Conservation (phyloP, 2,113 vertebrate species). For the Condylura cristata region DNA sequence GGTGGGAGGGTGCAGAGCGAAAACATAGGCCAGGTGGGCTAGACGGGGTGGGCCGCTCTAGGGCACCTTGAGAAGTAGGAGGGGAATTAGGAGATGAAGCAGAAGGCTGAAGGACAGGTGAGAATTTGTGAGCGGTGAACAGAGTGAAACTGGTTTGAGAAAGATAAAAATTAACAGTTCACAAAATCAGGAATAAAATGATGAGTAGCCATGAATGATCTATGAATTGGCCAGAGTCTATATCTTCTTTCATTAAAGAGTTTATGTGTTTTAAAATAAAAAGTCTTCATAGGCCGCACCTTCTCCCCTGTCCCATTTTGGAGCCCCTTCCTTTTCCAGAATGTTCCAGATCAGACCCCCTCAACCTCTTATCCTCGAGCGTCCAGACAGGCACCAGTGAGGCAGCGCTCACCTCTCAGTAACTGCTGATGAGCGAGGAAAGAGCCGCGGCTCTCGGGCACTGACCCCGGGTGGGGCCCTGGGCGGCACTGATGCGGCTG, state of each 20-base stretch:
- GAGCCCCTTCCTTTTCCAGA: neutral
- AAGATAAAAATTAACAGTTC: neutral
- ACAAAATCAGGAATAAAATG: neutral
- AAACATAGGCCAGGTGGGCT: neutral
- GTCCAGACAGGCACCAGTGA: neutral
- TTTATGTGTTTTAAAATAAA: neutral
- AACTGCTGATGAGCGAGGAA: neutral
- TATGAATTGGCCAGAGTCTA: neutral
- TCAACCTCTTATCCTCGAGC: neutral
- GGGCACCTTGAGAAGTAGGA: neutral
- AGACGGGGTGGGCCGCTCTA: neutral
- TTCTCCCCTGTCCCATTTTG: rapidly evolving
- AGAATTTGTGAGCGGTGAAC: neutral
- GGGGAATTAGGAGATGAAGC: neutral
- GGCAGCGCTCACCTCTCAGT: neutral
- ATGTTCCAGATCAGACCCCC: neutral
- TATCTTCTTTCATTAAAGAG: neutral
- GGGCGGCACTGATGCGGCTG: no score
- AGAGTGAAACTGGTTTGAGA: neutral
- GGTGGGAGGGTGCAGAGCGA: neutral
- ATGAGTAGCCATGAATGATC: neutral
- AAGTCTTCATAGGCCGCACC: neutral
- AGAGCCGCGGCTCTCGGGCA: neutral
- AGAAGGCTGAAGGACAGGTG: neutral
- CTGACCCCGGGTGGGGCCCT: no score